Base-by-base conservation (phyloP, 2,888 invertebrate species). In the Tetrapedia diversipes region DNA sequence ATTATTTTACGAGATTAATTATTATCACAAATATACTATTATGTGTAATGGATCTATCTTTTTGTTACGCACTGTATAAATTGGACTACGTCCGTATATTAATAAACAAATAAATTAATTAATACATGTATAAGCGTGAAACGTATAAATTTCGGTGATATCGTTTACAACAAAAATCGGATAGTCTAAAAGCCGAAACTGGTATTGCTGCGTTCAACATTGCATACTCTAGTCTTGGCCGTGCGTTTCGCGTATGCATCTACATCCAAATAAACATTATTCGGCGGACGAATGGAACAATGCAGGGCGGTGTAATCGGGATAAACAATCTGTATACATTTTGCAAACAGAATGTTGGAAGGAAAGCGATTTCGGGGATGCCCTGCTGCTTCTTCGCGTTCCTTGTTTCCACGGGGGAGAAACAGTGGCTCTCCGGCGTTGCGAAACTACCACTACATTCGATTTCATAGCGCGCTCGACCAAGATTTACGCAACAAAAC, bases 401-500 rank as follows among this genome's bases (percentile, higher is more conserved):
- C 7, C 16, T 19, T 53, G 19, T 11, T 34, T 16, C 14, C 8
- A 37, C n/a, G n/a, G n/a, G n/a, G 27, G 14, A 37, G n/a, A 4
- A 43, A 37, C 34, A 37, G 22, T 34, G 37, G 24, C 34, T n/a
- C 43, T 65, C 24, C n/a, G 22, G 32, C 41, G 39, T 27, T 14
- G 34, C 24, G n/a, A 41, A 68, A 68, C 19, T 14, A 49, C n/a
- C n/a, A 10, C 7, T 41, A 10, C 34, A 34, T 11, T 19, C 19
- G 8, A 53, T 43, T 65, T 27, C 27, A 34, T 19, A 41, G 32
- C 27, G 16, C 10, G 22, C 24, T 39, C 34, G 22, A 22, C 22
- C 29, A 43, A 39, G 32, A 51, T 70, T 56, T 43, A 66, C 16
- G 34, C 57, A 41, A 71, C 49, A 59, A 43, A 43, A 41, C 43